These are phyloP conservation scores for Hemichromis elongatus DNA, from an alignment of 2,113 vertebrate species.

Conservation along the genomic window DNA sequence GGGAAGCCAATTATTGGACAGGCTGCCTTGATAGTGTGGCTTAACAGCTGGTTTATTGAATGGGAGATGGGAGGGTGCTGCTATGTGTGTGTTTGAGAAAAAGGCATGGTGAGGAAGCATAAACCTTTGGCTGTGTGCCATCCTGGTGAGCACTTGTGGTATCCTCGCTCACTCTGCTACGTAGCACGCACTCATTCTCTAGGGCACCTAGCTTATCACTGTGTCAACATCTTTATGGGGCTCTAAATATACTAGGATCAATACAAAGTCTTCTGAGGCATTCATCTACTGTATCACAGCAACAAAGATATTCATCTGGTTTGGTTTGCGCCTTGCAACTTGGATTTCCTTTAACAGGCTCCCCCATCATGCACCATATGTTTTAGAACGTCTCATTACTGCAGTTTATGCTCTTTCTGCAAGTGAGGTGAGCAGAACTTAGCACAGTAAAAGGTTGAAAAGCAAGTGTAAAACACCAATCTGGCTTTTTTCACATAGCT, in stretches of 20 bases:
- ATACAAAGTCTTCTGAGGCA: conserved; percentile 50
- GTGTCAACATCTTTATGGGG: conserved; percentile 69
- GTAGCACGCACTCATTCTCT: conserved; percentile 31
- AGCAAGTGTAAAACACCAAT: background rate
- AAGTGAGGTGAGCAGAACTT: background rate
- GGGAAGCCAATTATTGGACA: conserved; percentile 75
- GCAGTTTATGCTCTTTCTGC: background rate
- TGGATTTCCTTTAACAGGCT: conserved; percentile 3
- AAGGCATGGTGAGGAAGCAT: conserved; percentile 30
- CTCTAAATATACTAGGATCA: conserved; percentile 67
- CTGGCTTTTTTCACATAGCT: background rate
- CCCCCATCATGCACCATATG: background rate
- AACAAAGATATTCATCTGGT: conserved; percentile 46
- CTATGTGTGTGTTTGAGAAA: conserved; percentile 5
- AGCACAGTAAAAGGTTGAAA: background rate
- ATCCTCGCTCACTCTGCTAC: conserved; percentile 29
- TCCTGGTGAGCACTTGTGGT: conserved; percentile 22
- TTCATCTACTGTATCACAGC: conserved; percentile 61
- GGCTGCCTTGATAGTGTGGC: conserved; percentile 75
- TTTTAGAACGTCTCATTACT: background rate
- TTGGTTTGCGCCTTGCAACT: background rate
- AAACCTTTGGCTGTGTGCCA: conserved; percentile 41
- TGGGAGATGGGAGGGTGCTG: conserved; percentile 49
- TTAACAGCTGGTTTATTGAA: conserved; percentile 76
- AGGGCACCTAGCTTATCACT: conserved; percentile 54